Percentiles rank a stretch among this genome's conserved stretches.
phyloP scores from a whole-genome alignment of 2,888 invertebrate genomes.

The Heliconius ethilla region DNA sequence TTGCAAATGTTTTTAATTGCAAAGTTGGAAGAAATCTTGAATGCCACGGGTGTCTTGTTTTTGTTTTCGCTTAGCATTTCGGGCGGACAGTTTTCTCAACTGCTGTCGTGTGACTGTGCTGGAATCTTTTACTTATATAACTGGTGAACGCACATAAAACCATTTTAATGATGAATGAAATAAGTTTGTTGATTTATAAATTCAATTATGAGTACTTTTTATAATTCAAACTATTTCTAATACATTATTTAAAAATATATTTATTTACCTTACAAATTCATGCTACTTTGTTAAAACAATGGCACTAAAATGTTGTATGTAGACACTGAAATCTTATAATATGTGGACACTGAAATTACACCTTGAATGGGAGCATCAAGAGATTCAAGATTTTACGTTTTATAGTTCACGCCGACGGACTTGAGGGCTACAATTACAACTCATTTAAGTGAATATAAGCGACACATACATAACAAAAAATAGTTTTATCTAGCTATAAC shows the following conservation, averaged over 20 bases:
- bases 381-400: no score
- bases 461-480: not conserved
- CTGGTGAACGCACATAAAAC: not conserved
- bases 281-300: no score
- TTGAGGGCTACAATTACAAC: no score
- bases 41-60: conserved; percentile 5
- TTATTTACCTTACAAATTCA: no score
- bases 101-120: not conserved
- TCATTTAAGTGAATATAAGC: no score
- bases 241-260: no score
- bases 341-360: no score
- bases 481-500: not conserved
- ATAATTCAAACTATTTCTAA: no score
- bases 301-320: no score
- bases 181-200: not conserved
- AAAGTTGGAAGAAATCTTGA: conserved; percentile 31
- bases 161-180: not conserved
- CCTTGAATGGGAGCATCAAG: no score
- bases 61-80: conserved; percentile 14
- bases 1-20: conserved; percentile 34
- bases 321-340: no score
- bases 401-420: no score
- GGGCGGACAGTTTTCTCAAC: not conserved
- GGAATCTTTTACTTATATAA: not conserved
- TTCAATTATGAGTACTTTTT: not conserved